Evolutionary conservation across 2,113 vertebrate species (phyloP).

Genomic region (Macaca fascicularis): DNA sequence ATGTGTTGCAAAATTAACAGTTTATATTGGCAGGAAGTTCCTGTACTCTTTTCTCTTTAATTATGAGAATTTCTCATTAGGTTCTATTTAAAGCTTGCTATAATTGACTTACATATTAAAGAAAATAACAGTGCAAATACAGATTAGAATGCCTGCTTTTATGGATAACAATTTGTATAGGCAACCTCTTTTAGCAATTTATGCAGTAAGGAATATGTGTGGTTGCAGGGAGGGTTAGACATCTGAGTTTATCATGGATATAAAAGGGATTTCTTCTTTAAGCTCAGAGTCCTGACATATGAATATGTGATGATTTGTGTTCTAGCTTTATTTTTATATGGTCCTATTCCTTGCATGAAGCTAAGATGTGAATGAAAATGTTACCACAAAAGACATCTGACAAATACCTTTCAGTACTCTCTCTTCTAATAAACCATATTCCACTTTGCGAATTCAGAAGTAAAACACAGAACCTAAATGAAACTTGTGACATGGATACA

Average conservation of each 20-base stretch:
- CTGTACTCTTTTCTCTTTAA: constrained; percentile 77
- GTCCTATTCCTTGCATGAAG: not conserved
- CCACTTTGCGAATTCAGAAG: not conserved
- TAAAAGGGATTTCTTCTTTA: not conserved
- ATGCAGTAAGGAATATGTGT: constrained; percentile 3
- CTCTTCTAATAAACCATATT: not conserved
- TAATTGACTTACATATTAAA: constrained; percentile 79
- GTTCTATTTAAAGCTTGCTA: constrained; percentile 80
- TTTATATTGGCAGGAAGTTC: constrained; percentile 78
- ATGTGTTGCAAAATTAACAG: constrained; percentile 70
- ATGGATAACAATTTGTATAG: constrained; percentile 66
- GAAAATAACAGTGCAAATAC: constrained; percentile 72
- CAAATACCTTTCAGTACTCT: not conserved
- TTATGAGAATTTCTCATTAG: constrained; percentile 83
- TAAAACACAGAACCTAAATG: not conserved
- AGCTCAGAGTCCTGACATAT: not conserved
- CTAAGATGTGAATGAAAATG: not conserved
- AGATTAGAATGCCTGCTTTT: constrained; percentile 66
- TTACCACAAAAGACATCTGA: not conserved
- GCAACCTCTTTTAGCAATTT: constrained; percentile 37
- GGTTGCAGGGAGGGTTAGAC: not conserved
- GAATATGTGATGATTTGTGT: not conserved
- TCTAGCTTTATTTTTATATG: not conserved
- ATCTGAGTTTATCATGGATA: not conserved
- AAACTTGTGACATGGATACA: not conserved